These are phyloP conservation scores for Rattus norvegicus DNA, from an alignment of 2,113 vertebrate species.

Conservation along the genomic window GRCr8 NC_086028.1:106797501-106798000, in stretches of 20 bases:
- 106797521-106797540: background rate
- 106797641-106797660: accelerated
- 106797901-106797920: background rate
- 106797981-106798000: background rate
- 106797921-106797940: background rate
- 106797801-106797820: background rate
- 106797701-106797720: background rate
- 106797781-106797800: background rate
- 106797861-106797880: background rate
- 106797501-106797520: background rate
- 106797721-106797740: background rate
- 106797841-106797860: background rate
- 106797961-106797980: background rate
- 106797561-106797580: background rate
- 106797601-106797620: background rate
- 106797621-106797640: background rate
- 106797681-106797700: background rate
- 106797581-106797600: background rate
- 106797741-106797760: background rate
- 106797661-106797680: background rate
- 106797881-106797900: background rate
- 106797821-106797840: background rate
- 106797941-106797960: background rate
- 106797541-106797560: background rate
- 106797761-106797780: background rate